Conservation (phyloP, 2,888 invertebrate genomes). For the Stegophylla sp. region DNA sequence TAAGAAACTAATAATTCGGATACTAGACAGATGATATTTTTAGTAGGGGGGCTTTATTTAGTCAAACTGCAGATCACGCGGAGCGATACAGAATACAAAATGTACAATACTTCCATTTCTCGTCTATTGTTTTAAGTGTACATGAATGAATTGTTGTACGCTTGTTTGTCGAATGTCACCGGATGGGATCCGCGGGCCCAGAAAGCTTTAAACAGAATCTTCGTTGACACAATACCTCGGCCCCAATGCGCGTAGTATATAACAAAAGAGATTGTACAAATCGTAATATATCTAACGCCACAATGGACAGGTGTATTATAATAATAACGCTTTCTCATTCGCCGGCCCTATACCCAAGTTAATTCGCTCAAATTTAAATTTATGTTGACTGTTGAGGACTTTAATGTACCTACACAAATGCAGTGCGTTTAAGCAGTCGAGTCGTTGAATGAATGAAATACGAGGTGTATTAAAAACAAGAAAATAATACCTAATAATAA, state of each 20-base stretch:
- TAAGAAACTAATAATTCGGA: not conserved
- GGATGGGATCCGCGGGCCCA: conserved; percentile 38
- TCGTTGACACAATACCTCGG: conserved; percentile 37
- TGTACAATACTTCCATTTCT: conserved; percentile 12
- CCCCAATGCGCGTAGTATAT: not conserved
- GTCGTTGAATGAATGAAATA: too few relatives aligned
- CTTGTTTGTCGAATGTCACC: conserved; percentile 29
- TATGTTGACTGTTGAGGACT: too few relatives aligned
- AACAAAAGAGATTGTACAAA: conserved; percentile 44
- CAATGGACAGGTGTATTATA: conserved; percentile 34
- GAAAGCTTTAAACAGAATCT: conserved; percentile 41
- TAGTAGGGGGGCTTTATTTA: conserved; percentile 9
- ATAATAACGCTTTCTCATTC: not conserved
- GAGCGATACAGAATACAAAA: not conserved
- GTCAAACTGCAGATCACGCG: not conserved
- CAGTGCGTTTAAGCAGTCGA: too few relatives aligned
- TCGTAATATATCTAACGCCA: conserved; percentile 23
- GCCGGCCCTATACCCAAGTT: not conserved
- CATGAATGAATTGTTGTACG: conserved; percentile 21
- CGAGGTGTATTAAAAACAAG: too few relatives aligned
- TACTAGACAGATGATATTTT: not conserved
- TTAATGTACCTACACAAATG: too few relatives aligned
- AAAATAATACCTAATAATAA: too few relatives aligned
- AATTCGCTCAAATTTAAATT: not conserved
- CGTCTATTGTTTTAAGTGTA: conserved; percentile 10